Evolutionary conservation across 2,888 invertebrate species (phyloP).

Genomic region (Macrophya alboannulata): DNA sequence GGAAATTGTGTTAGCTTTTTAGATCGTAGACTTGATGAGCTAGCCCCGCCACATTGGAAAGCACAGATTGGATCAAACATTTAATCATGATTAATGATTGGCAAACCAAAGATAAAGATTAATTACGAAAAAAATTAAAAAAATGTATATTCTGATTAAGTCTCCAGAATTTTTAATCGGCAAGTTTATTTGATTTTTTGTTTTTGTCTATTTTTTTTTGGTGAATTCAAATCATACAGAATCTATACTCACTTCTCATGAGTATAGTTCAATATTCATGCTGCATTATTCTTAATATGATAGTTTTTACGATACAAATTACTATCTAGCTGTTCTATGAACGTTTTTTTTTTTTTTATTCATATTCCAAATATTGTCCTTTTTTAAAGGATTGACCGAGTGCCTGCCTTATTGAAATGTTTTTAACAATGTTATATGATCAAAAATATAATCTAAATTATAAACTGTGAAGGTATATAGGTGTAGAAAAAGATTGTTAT

Average conservation of each 20-base stretch:
- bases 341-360: not conserved
- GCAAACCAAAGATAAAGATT: constrained; percentile 25
- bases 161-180: not conserved
- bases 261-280: not conserved
- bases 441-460: not conserved
- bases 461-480: not conserved
- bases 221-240: not conserved
- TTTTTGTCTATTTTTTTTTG: not conserved
- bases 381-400: not conserved
- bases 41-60: constrained; percentile 80
- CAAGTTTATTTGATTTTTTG: not conserved
- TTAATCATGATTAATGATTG: constrained; percentile 42
- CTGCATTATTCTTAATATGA: not conserved
- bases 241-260: not conserved
- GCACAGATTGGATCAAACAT: constrained; percentile 70
- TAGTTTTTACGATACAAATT: not conserved
- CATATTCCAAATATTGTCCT: not conserved
- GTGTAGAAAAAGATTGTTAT: not conserved
- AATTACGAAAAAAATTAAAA: not conserved
- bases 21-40: constrained; percentile 80
- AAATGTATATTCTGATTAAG: not conserved
- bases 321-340: not conserved
- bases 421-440: not conserved
- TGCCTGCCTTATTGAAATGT: not conserved
- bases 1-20: constrained; percentile 80